Percentiles rank a stretch among this genome's conserved stretches.
Conservation (phyloP, 2,113 vertebrate genomes). For the Scalopus aquaticus region DNA sequence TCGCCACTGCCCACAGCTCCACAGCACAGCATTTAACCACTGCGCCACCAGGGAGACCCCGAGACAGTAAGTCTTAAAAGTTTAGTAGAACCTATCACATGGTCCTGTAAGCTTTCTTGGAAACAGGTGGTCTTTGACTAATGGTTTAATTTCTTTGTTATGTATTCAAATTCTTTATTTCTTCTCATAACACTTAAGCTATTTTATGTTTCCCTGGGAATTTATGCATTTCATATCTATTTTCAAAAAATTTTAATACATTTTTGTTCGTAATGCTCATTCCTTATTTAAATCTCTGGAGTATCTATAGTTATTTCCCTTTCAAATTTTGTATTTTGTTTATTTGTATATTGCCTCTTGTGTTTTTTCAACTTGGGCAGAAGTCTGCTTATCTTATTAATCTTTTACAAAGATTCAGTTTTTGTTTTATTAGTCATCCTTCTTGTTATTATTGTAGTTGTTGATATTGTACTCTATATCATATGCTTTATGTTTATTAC, state of each 20-base stretch:
- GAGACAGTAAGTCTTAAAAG: background rate
- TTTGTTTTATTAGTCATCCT: background rate
- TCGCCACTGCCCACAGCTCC: too few relatives aligned
- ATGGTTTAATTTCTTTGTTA: background rate
- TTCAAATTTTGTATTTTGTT: background rate
- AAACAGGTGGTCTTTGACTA: background rate
- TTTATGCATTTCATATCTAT: background rate
- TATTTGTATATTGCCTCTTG: background rate
- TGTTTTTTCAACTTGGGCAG: background rate
- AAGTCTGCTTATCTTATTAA: background rate
- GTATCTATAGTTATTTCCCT: background rate
- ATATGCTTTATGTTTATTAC: background rate
- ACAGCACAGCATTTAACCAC: too few relatives aligned
- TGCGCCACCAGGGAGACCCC: too few relatives aligned
- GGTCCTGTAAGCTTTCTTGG: background rate
- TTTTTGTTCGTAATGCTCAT: background rate
- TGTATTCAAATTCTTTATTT: background rate
- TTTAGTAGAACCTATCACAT: background rate
- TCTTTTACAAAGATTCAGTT: background rate
- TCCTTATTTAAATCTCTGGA: background rate
- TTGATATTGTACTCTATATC: background rate
- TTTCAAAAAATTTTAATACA: background rate
- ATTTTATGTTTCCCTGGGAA: background rate
- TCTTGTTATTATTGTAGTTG: background rate
- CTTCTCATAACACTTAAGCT: background rate